Percentiles rank a stretch among this genome's conserved stretches.
These are phyloP conservation scores for Selene dorsalis DNA, from an alignment of 2,797 vertebrate genomes.

Conservation along the genomic window DNA sequence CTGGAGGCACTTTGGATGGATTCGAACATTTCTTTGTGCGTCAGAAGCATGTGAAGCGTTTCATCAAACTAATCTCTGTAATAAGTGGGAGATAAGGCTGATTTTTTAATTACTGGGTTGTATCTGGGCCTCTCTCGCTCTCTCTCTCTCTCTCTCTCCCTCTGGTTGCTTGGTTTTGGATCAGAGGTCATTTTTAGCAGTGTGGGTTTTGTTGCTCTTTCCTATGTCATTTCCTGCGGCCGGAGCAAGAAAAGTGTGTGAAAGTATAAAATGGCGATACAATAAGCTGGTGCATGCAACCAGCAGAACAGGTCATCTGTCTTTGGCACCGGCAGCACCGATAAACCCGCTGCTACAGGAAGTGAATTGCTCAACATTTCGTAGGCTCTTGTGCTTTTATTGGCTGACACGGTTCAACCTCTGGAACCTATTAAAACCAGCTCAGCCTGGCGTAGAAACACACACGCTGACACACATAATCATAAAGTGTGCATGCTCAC, in stretches of 20 bases:
- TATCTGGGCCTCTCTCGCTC: background rate
- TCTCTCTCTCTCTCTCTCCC: background rate
- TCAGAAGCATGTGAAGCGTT: constrained; percentile 14
- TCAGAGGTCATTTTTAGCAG: constrained; percentile 31
- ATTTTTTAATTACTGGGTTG: constrained; percentile 12
- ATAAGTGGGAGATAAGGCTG: constrained; percentile 6
- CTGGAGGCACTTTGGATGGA: constrained; percentile 15
- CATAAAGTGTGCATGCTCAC: constrained; percentile 38
- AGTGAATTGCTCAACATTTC: constrained; percentile 66
- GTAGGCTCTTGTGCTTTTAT: constrained; percentile 68
- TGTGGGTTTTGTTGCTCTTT: constrained; percentile 22
- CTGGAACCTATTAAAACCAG: constrained; percentile 77
- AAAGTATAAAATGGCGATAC: constrained; percentile 26
- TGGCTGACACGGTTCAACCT: constrained; percentile 71
- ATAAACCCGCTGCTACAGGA: constrained; percentile 62
- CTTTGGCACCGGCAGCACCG: constrained; percentile 12
- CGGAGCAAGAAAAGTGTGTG: constrained; percentile 21
- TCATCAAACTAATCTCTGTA: constrained; percentile 25
- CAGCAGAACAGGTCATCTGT: constrained; percentile 57
- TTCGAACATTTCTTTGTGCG: constrained; percentile 19
- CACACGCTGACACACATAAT: background rate
- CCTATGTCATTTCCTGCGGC: constrained; percentile 51
- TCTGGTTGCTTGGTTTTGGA: constrained; percentile 22
- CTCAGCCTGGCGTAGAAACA: constrained; percentile 23
- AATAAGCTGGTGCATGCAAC: constrained; percentile 38